Evolutionary conservation across 2,797 vertebrate species (phyloP), one percentile per base, ranked within the genome.

Genomic region (Kryptolebias ocellatus): DNA sequence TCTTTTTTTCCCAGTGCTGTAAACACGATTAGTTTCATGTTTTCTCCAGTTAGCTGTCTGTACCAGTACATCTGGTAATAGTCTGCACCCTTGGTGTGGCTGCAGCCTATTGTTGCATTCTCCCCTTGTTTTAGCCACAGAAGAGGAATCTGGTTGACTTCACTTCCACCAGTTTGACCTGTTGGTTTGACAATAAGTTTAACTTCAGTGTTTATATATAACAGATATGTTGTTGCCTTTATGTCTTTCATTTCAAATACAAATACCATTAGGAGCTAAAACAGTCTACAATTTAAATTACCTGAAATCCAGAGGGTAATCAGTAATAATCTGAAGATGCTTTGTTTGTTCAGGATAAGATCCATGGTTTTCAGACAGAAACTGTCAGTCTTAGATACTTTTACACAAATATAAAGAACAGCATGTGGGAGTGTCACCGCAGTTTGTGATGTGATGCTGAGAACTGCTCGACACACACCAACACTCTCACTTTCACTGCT

Each of bases 1-100:
- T 61, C 9, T 18, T 27, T 1, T 6, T 0, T 0, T 1, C 0
- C 1, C 0, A 7, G 0, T 2, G 0, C 20, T 1, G 62, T 77
- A 0, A n/a, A 71, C 0, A 74, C 56, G 0, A 81, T 55, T 20
- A 34, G 60, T 42, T 52, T 44, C 65, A 76, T 67, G 0, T 2
- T 29, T 54, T 74, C 47, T 57, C 76, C 74, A 5, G 71, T 63
- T 7, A 47, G 64, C 57, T 75, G 74, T 60, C 63, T 53, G 61
- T 78, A 87, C 87, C 87, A 89, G 79, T 85, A 86, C 84, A 89
- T 88, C 12, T 60, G 55, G 4, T 0, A 6, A 2, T 78, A 83
- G 0, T 0, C 0, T 29, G 0, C 0, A 34, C 27, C 76, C 45
- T 76, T 85, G 1, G 11, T 80, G n/a, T 90, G 83, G 3, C 44